phyloP scores from a whole-genome alignment of 2,113 vertebrate genomes.

The Osmerus eperlanus region DNA sequence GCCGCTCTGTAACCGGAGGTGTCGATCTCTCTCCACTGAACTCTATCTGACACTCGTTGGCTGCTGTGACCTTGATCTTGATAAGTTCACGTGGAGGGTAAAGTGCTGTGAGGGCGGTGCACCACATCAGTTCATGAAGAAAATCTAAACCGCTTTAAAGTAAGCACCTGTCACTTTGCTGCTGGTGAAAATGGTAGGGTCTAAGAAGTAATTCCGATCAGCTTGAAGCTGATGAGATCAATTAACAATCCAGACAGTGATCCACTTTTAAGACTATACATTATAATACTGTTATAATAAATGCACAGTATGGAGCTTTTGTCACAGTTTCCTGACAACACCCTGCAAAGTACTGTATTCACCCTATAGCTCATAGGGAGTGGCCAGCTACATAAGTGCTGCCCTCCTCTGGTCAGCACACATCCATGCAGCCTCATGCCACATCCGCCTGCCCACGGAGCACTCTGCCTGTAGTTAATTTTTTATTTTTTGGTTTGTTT shows the following conservation, averaged over 20 bases:
- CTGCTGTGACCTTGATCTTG: neutral
- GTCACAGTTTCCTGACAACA: neutral
- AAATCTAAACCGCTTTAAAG: too few species aligned
- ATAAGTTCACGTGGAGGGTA: neutral
- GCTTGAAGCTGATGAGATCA: too few species aligned
- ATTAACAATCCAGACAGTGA: too few species aligned
- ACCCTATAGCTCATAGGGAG: neutral
- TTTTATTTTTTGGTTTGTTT: too few species aligned
- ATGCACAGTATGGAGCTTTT: neutral
- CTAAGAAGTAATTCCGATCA: too few species aligned
- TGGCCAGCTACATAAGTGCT: neutral
- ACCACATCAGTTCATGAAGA: too few species aligned
- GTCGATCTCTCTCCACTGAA: neutral
- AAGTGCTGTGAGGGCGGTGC: too few species aligned
- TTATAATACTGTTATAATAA: neutral
- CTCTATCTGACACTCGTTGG: neutral
- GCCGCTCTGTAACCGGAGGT: neutral
- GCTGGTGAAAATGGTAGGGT: too few species aligned
- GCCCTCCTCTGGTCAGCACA: constrained; percentile 1
- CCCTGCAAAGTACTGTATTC: neutral
- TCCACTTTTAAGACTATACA: too few species aligned
- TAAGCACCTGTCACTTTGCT: too few species aligned
- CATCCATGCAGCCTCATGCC: neutral
- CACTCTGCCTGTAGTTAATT: too few species aligned
- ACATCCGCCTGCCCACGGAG: neutral